phyloP scores from a whole-genome alignment of 2,113 vertebrate species.

The Mesocricetus auratus region DNA sequence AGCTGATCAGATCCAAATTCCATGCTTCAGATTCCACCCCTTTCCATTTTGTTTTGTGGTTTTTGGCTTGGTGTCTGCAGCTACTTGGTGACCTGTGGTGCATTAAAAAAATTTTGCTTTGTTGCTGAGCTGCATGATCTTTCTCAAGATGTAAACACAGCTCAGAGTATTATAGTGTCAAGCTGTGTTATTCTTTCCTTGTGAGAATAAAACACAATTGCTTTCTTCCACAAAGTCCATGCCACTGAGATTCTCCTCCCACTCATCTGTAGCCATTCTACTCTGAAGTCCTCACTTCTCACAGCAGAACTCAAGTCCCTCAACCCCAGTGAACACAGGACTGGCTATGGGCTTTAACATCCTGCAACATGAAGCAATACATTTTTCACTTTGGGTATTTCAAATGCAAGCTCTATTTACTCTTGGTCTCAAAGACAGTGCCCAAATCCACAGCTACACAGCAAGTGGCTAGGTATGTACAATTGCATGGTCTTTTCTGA shows the following conservation, averaged over 20 bases:
- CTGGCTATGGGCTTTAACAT: background rate
- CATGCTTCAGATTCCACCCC: background rate
- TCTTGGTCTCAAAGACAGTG: background rate
- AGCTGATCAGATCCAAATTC: background rate
- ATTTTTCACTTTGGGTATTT: background rate
- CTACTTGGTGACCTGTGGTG: slow-evolving; percentile 44
- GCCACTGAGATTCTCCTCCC: background rate
- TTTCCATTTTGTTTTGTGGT: background rate
- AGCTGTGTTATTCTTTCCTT: slow-evolving; percentile 65
- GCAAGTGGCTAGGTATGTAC: background rate
- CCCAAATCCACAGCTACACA: background rate
- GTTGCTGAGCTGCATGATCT: slow-evolving; percentile 18
- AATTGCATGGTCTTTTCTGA: background rate
- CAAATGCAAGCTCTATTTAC: background rate
- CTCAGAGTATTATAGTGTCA: slow-evolving; percentile 47
- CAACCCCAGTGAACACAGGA: background rate
- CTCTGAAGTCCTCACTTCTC: background rate
- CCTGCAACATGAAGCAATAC: background rate
- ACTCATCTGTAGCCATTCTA: background rate
- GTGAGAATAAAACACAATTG: slow-evolving; percentile 50
- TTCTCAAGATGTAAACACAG: slow-evolving; percentile 58
- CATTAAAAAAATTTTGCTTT: slow-evolving; percentile 46
- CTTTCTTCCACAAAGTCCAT: background rate
- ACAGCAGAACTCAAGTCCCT: background rate
- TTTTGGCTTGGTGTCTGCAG: slow-evolving; percentile 36